Evolutionary conservation across 2,797 vertebrate species (phyloP).

Genomic region (Mus spretus): DNA sequence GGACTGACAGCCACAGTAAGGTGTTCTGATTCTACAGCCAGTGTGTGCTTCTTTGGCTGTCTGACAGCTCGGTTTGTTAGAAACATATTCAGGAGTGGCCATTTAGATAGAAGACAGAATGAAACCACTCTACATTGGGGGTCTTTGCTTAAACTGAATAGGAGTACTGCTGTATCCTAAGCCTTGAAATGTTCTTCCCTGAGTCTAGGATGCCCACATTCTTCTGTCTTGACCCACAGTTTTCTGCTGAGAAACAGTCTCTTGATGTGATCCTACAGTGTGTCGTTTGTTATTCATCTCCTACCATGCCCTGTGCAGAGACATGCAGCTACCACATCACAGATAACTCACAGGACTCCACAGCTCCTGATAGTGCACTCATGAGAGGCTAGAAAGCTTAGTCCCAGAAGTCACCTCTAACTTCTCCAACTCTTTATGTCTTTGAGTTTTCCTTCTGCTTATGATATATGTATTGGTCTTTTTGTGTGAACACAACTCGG

Average conservation of each 20-base stretch:
- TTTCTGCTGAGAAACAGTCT: not conserved
- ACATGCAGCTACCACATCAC: not conserved
- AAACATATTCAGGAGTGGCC: not conserved
- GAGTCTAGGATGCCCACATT: not conserved
- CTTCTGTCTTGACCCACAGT: not conserved
- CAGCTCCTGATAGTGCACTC: not conserved
- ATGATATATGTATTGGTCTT: too few species aligned
- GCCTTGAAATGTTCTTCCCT: not conserved
- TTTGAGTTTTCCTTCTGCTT: not conserved
- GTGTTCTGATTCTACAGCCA: rapidly evolving
- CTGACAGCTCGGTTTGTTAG: too few species aligned
- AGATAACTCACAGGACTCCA: not conserved
- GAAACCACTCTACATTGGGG: not conserved
- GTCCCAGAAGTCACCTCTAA: not conserved
- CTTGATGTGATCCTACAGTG: too few species aligned
- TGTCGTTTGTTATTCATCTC: not conserved
- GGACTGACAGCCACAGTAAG: not conserved
- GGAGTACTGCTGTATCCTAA: not conserved
- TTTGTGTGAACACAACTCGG: not conserved
- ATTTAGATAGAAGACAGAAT: not conserved
- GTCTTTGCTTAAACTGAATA: not conserved
- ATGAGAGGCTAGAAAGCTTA: not conserved
- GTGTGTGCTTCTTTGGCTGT: not conserved
- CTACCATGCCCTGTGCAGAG: not conserved
- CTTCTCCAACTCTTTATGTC: too few species aligned